A percentile compares a stretch with the other conserved stretches of the same genome.
Evolutionary conservation across 2,113 vertebrate genomes (phyloP).

Genomic region (Alaudala cheleensis): DNA sequence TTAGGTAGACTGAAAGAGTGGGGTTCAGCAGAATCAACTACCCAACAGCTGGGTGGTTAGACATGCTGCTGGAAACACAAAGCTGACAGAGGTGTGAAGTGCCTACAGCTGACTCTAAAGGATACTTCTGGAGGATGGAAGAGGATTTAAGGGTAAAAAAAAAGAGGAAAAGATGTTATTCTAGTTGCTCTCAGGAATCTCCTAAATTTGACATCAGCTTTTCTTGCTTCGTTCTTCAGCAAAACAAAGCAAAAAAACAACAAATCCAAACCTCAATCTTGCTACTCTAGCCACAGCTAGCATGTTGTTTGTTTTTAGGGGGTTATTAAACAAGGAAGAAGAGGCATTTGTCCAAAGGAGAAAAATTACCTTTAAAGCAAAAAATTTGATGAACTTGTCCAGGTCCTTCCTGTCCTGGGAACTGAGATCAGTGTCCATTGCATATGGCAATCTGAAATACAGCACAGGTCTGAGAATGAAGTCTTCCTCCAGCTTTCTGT

Average conservation of each 20-base stretch:
- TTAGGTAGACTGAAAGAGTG: not conserved
- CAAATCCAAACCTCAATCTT: not conserved
- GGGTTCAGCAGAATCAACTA: not conserved
- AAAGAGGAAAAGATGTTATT: not conserved
- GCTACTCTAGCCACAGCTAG: not conserved
- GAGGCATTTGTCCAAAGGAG: not conserved
- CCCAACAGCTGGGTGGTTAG: not conserved
- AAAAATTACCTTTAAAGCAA: conserved; percentile 91
- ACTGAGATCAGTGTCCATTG: conserved; percentile 96
- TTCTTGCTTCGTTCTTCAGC: not conserved
- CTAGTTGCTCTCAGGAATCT: not conserved
- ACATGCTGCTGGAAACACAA: not conserved
- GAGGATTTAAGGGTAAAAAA: not conserved
- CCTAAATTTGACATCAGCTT: not conserved
- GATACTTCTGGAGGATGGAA: conserved; percentile 2
- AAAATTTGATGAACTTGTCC: conserved; percentile 99
- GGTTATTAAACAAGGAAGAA: not conserved
- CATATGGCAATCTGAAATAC: conserved; percentile 77
- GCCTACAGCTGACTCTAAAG: not conserved
- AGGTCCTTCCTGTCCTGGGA: conserved; percentile 98
- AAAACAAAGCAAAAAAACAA: not conserved
- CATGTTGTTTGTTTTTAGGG: not conserved
- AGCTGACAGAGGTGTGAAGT: not conserved
- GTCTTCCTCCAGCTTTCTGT: not conserved
- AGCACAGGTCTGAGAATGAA: not conserved